These are phyloP conservation scores for Beroe ovata DNA, from an alignment of 37 sponge, comb jelly and placozoan species.

Conservation along the genomic window DNA sequence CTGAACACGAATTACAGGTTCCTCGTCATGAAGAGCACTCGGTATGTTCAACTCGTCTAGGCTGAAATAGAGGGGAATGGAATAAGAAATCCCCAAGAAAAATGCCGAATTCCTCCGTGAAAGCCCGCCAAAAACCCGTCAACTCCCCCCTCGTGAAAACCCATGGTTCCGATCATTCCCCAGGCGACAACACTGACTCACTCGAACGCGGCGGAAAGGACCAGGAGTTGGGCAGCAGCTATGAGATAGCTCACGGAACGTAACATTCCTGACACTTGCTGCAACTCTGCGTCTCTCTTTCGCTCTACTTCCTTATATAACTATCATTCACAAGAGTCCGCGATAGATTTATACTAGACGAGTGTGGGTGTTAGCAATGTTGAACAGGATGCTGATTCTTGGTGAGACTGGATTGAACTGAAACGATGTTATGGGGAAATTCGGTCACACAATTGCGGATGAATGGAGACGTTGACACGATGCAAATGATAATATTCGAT, in stretches of 20 bases:
- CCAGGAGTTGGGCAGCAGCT: constrained; percentile 35
- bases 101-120: too few relatives aligned
- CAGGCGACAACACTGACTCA: neutral
- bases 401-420: too few relatives aligned
- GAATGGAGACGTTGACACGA: too few relatives aligned
- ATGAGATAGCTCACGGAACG: constrained; percentile 29
- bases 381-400: too few relatives aligned
- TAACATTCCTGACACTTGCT: neutral
- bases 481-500: too few relatives aligned
- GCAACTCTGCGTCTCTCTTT: too few relatives aligned
- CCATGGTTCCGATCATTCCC: neutral
- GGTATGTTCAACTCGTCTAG: constrained; percentile 34
- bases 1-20: constrained; percentile 1
- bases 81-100: too few relatives aligned
- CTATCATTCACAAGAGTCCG: neutral
- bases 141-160: neutral
- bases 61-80: too few relatives aligned
- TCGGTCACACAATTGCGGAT: too few relatives aligned
- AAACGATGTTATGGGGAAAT: too few relatives aligned
- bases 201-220: neutral
- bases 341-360: neutral
- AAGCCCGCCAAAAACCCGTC: too few relatives aligned
- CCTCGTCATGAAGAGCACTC: constrained; percentile 13
- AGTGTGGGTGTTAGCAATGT: too few relatives aligned
- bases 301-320: neutral